These are phyloP conservation scores for Tauraco hartlaubi DNA, from an alignment of 2,797 vertebrate species.

Conservation along the genomic window DNA sequence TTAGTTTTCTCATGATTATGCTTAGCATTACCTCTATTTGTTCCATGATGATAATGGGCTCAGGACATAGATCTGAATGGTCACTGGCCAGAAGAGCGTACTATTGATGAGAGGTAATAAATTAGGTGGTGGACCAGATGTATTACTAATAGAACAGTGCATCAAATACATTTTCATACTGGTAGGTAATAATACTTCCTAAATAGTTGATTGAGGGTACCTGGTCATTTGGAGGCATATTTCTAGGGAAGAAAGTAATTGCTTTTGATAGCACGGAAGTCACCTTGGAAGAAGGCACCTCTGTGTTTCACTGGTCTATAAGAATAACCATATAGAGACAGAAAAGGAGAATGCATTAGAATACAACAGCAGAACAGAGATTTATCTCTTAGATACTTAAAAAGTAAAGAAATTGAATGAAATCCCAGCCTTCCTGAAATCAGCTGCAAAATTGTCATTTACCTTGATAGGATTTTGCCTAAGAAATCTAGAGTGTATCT, in stretches of 20 bases:
- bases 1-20: not conserved
- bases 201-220: not conserved
- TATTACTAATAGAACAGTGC: not conserved
- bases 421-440: not conserved
- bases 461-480: not conserved
- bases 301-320: not conserved
- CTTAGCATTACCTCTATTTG: not conserved
- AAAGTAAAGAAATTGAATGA: not conserved
- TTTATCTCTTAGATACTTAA: not conserved
- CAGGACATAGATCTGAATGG: not conserved
- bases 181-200: not conserved
- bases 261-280: not conserved
- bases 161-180: not conserved
- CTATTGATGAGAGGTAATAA: not conserved
- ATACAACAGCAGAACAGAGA: not conserved
- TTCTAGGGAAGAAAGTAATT: not conserved
- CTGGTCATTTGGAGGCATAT: not conserved
- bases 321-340: not conserved
- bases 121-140: not conserved
- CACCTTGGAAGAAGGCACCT: not conserved
- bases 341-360: not conserved
- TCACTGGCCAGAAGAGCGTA: not conserved
- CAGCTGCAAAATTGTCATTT: not conserved
- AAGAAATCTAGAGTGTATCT: not conserved
- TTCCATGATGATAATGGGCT: not conserved